phyloP scores from a whole-genome alignment of 2,113 vertebrate genomes.

The Tachycineta bicolor region DNA sequence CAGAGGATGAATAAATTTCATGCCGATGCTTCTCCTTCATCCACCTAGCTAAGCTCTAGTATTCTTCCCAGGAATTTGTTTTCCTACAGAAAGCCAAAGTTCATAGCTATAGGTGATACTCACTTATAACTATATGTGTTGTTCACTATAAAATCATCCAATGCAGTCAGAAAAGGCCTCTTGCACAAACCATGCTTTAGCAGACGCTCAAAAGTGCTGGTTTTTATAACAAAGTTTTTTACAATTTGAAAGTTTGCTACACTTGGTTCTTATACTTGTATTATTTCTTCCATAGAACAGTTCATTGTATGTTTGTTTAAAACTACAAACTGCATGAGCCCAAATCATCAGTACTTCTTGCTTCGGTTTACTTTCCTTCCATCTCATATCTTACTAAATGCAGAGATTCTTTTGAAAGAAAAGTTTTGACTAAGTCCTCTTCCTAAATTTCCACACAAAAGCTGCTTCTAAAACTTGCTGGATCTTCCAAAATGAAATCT shows the following conservation, averaged over 20 bases:
- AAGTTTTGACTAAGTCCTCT: not conserved
- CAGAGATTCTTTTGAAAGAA: not conserved
- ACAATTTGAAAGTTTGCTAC: not conserved
- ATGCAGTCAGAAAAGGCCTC: not conserved
- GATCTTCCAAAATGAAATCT: not conserved
- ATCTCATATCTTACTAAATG: not conserved
- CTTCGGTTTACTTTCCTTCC: not conserved
- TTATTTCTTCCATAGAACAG: not conserved
- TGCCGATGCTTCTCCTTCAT: not conserved
- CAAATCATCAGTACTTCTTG: not conserved
- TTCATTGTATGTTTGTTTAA: not conserved
- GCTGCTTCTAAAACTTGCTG: not conserved
- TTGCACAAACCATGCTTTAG: not conserved
- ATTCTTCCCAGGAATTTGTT: not conserved
- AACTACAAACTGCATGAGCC: not conserved
- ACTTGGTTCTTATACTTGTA: not conserved
- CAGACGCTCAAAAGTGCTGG: not conserved
- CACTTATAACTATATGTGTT: accelerated
- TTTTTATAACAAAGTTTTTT: not conserved
- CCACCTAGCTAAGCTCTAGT: not conserved
- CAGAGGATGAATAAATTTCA: not conserved
- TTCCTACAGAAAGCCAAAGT: not conserved
- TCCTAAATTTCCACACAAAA: not conserved
- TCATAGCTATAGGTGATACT: not conserved
- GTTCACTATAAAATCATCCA: not conserved